Evolutionary conservation across 2,888 invertebrate genomes (phyloP).

Genomic region (Pristionchus maxplancki): DNA sequence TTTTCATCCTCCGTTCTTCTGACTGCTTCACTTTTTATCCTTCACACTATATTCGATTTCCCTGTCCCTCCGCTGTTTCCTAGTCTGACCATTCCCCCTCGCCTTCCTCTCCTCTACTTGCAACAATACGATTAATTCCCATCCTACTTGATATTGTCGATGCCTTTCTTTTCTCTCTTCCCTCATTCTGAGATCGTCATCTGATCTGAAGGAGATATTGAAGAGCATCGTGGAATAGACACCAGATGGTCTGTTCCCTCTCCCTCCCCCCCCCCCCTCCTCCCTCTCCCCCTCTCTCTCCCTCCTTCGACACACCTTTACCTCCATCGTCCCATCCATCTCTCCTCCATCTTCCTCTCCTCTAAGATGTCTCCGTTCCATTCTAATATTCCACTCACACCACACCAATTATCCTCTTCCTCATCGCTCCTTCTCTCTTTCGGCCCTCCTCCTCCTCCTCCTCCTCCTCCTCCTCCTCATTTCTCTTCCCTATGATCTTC

Average conservation of each 20-base stretch:
- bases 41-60: constrained; percentile 23
- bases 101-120: background rate
- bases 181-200: background rate
- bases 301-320: constrained; percentile 3
- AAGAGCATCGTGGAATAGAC: background rate
- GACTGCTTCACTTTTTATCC: constrained; percentile 8
- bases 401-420: background rate
- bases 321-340: constrained; percentile 11
- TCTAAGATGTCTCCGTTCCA: constrained; percentile 21
- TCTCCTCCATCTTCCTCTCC: constrained; percentile 27
- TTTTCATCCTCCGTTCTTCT: constrained; percentile 12
- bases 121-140: constrained; percentile 30
- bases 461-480: background rate
- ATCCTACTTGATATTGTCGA: background rate
- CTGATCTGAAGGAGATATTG: constrained; percentile 4
- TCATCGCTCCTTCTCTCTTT: background rate
- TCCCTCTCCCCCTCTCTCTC: background rate
- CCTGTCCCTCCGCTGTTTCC: background rate
- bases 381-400: constrained; percentile 28
- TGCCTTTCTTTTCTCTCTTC: constrained; percentile 10
- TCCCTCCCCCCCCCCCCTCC: background rate
- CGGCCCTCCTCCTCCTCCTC: background rate
- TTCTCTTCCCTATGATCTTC: constrained; percentile 16
- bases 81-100: background rate
- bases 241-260: constrained; percentile 23